Base-by-base conservation (phyloP, 2,888 invertebrate species). In the Urechis unicinctus region DNA sequence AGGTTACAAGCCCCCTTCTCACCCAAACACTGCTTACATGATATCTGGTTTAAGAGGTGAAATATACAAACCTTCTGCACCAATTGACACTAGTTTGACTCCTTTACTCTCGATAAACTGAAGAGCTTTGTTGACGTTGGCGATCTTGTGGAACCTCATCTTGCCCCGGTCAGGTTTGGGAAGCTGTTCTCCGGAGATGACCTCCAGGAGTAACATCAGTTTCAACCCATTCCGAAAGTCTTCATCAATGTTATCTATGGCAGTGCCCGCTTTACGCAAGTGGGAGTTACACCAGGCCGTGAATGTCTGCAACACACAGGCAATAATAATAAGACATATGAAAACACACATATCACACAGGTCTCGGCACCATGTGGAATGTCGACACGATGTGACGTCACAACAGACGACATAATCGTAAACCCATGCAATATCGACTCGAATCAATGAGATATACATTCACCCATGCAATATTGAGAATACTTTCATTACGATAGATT, bases 211-310 rank as follows among this genome's bases (percentile, higher is more conserved):
- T 73, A 98, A 84, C 97, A 98, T 99, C 74, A 98, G 85, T 82
- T 97, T 98, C 78, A 98, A 85, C 65, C 98, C 98, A 84, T 97
- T 97, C 80, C 97, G 88, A 85, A 99, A 98, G 82, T 98, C 98
- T 74, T 98, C 97, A 73, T 98, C 97, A 82, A 98, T 97, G 82
- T 94, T 93, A 67, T 98, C 97, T 81, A 99, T 98, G 75, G 88
- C 89, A 61, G 97, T 98, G 70, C 96, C 96, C 68, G 97, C 97
- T 83, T 98, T 98, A 70, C 98, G 87, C 76, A 98, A 84, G 83
- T 99, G 98, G 78, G 97, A 98, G 85, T 98, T 98, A 84, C 97
- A 97, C 98, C 98, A 98, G 73, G 98, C 98, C 80, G 98, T 98
- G 85, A 98, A 98, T 77, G 98, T 98, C 98, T 98, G 85, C 5